Base-by-base conservation (phyloP, 2,797 vertebrate genomes). In the Adelosebastes latens region DNA sequence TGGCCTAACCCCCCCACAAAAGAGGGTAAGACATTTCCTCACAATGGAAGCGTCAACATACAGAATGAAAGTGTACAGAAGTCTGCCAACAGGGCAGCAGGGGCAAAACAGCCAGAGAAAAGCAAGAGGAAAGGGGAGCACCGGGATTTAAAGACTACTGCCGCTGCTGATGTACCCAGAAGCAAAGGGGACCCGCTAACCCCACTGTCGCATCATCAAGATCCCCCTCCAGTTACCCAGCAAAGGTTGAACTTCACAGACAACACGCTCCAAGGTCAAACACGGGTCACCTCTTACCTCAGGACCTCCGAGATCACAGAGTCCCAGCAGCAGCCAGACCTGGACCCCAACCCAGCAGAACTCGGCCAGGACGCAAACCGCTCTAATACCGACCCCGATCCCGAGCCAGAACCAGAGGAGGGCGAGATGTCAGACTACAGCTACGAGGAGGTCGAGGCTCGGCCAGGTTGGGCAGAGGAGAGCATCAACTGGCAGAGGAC, bases 401-500 rank as follows among this genome's bases (percentile, higher is more conserved):
- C 84, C 0, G 95, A 95, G 24, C 80, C 89, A 1, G 96, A 96
- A 60, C 90, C 93, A 2, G 96, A 96, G 75, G 95, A 96, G 65
- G 96, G 95, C 0, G 97, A 96, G 64, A 62, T 97, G 5, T 97
- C 96, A 0, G 97, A 97, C 77, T 97, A 97, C 46, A 96, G 95
- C 69, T 97, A 98, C 0, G 97, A 97, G 88, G 94, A 93, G 0
- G 87, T 96, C 0, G 97, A 97, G 86, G 94, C 96, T 13, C 95
- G 96, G 18, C 97, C 96, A 1, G 95, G 95, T 75, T 99, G 98
- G 98, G 97, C 95, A 0, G 98, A 99, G 92, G 98, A 98, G 31
- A 96, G 97, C 91, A 98, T 99, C 82, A 96, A 99, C 92, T 99
- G 99, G 99, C 98, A 98, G 93, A 96, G 99, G 81, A 99, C 99